Evolutionary conservation across 2,797 vertebrate species (phyloP), one percentile per base, ranked within the genome.

Genomic region (Sphaeramia orbicularis): DNA sequence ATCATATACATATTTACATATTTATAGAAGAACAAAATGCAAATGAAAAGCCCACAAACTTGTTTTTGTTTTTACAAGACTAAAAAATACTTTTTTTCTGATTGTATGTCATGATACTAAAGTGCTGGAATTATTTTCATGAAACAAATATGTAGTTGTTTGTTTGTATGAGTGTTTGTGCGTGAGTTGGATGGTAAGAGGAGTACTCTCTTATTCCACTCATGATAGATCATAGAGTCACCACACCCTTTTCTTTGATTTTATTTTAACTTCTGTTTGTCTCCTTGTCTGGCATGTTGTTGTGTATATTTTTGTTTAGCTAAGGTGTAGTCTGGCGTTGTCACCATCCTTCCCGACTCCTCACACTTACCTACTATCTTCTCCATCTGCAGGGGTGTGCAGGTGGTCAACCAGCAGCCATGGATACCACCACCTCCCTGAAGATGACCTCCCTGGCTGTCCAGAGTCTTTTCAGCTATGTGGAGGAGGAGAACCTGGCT

Each of bases 401-500:
- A 58, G 80, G 83, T 45, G 76, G 41, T 70, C 68, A 86, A 53
- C 51, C 6, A 40, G 37, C 43, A 74, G 73, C 74, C 88, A 94
- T 95, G 94, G 94, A 95, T 40, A 92, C 92, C 67, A 92, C 90
- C 65, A 84, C 89, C 36, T 94, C 94, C 45, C 74, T 78, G 54
- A 97, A 95, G 84, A 99, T 97, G 96, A 96, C 96, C 6, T 94
- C 95, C 71, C 83, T 97, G 74, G 91, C 96, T 66, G 91, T 94
- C 77, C 97, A 99, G 93, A 99, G 94, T 74, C 94, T 99, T 49
- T 95, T 99, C 81, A 93, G 93, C 74, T 97, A 95, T 0, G 96
- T 99, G 52, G 98, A 99, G 86, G 97, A 99, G 87, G 97, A 97
- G 74, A 98, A 99, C 66, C 91, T 99, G 83, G 91, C 94, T 54